Base-by-base conservation (phyloP, 2,888 invertebrate genomes). In the Coelinius sp. region DNA sequence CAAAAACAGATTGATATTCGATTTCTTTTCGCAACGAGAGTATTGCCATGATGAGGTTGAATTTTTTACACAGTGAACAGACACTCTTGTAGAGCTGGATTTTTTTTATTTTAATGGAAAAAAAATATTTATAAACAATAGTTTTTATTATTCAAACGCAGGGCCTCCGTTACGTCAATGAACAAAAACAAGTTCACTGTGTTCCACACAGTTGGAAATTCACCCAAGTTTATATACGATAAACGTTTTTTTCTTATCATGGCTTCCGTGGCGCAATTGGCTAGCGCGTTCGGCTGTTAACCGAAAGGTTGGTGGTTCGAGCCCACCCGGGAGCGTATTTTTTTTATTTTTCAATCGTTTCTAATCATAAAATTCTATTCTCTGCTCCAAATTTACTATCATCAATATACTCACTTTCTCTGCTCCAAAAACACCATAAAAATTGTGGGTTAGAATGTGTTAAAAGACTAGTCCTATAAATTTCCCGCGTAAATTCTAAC, bases 241-340 rank as follows among this genome's bases (percentile, higher is more conserved):
- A 8, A 20, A 1, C 1, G 5, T 49, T 49, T 49, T 20, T 49
- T 49, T 49, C 8, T 1, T 2, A 20, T 8, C 46, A 20, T 1
- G 3, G 59, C 59, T 59, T 59, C 59, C 59, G 59, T 59, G 59
- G 59, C 59, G 59, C 59, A 59, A 59, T 59, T 31, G 63, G 63
- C 63, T 49, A 96, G 95, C 95, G 95, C 96, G 96, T 95, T 96
- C 95, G 96, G 95, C 96, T 96, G 96, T 96, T 96, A 96, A 96
- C 95, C 96, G 95, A 96, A 95, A 96, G 96, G 96, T 95, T 95
- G 95, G 95, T 95, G 95, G 96, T 96, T 96, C 96, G 93, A 96
- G 94, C 93, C 95, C 95, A 95, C 95, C 95, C 94, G 94, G 95
- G 94, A 94, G 94, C 95, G 94, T 0, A 65, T 70, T 72, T 81